Evolutionary conservation across 2,888 invertebrate species (phyloP).

Genomic region (Capitulum mitella): DNA sequence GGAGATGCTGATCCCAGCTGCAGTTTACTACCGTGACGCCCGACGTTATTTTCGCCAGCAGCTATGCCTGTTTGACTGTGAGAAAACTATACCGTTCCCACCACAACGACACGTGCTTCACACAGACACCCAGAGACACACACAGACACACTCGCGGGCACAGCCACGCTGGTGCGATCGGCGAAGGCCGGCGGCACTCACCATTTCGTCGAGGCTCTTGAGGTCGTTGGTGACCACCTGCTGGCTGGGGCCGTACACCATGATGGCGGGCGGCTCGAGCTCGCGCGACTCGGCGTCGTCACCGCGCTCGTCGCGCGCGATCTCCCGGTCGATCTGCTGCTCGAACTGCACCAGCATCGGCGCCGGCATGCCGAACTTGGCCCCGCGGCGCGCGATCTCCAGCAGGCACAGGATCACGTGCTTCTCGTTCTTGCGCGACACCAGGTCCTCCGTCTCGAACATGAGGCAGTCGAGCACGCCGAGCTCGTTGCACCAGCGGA

Average conservation of each 20-base stretch:
- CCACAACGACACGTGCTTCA: too few species aligned
- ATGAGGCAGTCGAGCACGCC: constrained; percentile 84
- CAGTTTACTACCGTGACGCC: too few species aligned
- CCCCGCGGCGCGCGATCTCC: constrained; percentile 87
- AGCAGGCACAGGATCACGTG: constrained; percentile 89
- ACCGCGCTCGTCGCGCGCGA: constrained; percentile 49
- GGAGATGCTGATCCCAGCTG: too few species aligned
- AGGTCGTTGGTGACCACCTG: constrained; percentile 88
- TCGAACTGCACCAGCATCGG: constrained; percentile 88
- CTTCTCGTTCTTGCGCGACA: constrained; percentile 89
- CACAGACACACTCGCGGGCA: too few species aligned
- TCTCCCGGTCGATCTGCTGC: constrained; percentile 82
- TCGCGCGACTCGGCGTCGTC: constrained; percentile 21
- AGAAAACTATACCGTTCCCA: too few species aligned
- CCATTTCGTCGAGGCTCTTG: constrained; percentile 90
- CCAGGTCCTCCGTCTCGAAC: constrained; percentile 94
- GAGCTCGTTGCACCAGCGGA: constrained; percentile 70
- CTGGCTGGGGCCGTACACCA: constrained; percentile 64
- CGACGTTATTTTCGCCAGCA: too few species aligned
- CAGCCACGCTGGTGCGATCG: too few species aligned
- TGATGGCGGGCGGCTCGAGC: constrained; percentile 28
- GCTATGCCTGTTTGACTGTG: too few species aligned
- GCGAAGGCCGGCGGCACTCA: constrained; percentile 50
- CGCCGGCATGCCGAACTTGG: constrained; percentile 72
- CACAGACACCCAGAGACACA: too few species aligned